A percentile compares a stretch with the other conserved stretches of the same genome.
phyloP scores from a whole-genome alignment of 2,113 vertebrate genomes.

The Hippocampus abdominalis region DNA sequence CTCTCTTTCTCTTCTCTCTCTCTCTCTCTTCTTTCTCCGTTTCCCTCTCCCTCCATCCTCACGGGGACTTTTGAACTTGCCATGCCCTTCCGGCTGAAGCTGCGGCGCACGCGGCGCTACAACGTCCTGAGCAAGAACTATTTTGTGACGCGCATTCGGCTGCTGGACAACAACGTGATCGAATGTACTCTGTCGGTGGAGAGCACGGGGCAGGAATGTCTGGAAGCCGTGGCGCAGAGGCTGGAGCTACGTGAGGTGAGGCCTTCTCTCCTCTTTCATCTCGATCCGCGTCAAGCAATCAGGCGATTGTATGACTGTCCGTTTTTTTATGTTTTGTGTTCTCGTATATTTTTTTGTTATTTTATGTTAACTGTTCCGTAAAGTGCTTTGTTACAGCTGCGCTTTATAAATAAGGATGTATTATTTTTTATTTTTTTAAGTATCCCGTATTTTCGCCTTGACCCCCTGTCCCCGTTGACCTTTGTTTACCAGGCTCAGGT shows the following conservation, averaged over 20 bases:
- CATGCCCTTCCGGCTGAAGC: constrained; percentile 95
- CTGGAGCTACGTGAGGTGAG: constrained; percentile 93
- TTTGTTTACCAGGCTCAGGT: no score
- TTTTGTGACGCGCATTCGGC: constrained; percentile 90
- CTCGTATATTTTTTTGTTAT: no score
- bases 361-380: no score
- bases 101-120: constrained; percentile 90
- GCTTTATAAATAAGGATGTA: no score
- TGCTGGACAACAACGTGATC: constrained; percentile 87
- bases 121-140: constrained; percentile 97
- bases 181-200: constrained; percentile 94
- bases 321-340: no score
- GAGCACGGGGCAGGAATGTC: constrained; percentile 93
- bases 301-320: no score
- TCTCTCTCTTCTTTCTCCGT: background rate
- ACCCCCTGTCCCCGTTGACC: no score
- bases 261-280: no score
- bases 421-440: no score
- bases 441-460: no score
- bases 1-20: background rate
- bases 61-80: constrained; percentile 59
- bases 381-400: no score
- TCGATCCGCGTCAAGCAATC: no score
- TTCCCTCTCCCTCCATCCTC: constrained; percentile 1
- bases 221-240: constrained; percentile 92